phyloP scores from a whole-genome alignment of 2,888 invertebrate species.

The Agonum fuliginosum region DNA sequence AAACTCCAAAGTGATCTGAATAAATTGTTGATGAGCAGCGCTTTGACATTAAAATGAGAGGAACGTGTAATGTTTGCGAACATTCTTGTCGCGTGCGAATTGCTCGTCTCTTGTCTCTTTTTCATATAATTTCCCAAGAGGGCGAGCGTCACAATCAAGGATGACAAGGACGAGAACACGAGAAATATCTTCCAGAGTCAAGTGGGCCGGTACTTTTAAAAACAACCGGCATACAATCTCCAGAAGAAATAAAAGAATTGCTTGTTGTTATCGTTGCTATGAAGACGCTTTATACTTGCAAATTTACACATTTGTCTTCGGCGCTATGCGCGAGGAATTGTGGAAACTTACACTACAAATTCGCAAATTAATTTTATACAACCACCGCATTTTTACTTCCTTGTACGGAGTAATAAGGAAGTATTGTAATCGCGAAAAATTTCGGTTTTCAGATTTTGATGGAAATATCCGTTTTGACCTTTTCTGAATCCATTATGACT shows the following conservation, averaged over 20 bases:
- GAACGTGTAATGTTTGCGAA: constrained; percentile 43
- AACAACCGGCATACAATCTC: constrained; percentile 4
- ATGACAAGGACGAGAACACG: constrained; percentile 25
- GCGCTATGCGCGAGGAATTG: too few species aligned
- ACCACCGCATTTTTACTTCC: too few species aligned
- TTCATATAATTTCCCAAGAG: constrained; percentile 50
- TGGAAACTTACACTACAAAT: too few species aligned
- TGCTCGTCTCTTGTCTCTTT: constrained; percentile 41
- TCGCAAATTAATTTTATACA: too few species aligned
- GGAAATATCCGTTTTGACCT: too few species aligned
- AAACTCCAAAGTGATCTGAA: constrained; percentile 29
- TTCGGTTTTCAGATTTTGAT: too few species aligned
- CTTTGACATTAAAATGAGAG: constrained; percentile 43
- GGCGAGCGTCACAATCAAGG: constrained; percentile 39
- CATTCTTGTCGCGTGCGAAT: constrained; percentile 39
- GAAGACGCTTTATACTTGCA: constrained; percentile 1
- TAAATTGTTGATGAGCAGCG: constrained; percentile 24
- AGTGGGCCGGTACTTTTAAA: constrained; percentile 12
- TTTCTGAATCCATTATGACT: too few species aligned
- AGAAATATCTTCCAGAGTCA: constrained; percentile 6
- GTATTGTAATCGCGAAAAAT: too few species aligned
- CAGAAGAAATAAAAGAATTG: constrained; percentile 17
- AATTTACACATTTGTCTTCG: not conserved
- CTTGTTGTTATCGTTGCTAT: constrained; percentile 17
- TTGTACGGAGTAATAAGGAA: too few species aligned